Evolutionary conservation across 2,113 vertebrate species (phyloP), one percentile per base, ranked within the genome.

Genomic region (Misgurnus anguillicaudatus): DNA sequence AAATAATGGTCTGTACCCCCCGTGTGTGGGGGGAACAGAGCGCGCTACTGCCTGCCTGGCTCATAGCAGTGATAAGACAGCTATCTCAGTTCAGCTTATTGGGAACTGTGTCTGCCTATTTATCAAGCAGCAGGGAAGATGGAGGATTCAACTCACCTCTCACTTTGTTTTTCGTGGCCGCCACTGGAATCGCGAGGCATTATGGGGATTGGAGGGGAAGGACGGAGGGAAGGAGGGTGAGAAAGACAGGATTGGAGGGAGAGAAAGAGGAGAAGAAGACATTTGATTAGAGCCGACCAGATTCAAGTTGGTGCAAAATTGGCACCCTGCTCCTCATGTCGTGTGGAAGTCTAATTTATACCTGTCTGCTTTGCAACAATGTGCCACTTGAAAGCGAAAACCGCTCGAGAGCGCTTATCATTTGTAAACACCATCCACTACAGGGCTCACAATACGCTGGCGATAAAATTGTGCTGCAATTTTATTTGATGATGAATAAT

Each of bases 141-240:
- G 73, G 82, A 81, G 80, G 78, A 79, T 62, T 69, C 68, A 41
- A 93, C 93, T 94, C 91, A 94, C 93, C 93, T 93, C 90, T 89
- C 70, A 85, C 89, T 92, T 92, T 93, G 88, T 89, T 92, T 90
- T 93, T 94, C 84, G 89, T 90, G 86, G 92, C 92, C 89, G 91
- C 90, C 90, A 86, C 93, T 94, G 90, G 83, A 86, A 88, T 86
- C 63, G 86, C 80, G 85, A 55, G 74, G 83, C 74, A 45, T 64
- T 66, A 81, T 63, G 41, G 66, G 58, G 36, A 64, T 70, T 60
- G 53, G 31, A 55, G 77, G 77, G 58, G 45, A 55, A 58, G 72
- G 68, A 58, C 57, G 63, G 74, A 67, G 71, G 47, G 39, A 66
- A 74, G 73, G 55, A 62, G 75, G 74, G 63, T 24, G 77, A 67